phyloP scores from a whole-genome alignment of 2,797 vertebrate species.

The Urosaurus nigricauda region DNA sequence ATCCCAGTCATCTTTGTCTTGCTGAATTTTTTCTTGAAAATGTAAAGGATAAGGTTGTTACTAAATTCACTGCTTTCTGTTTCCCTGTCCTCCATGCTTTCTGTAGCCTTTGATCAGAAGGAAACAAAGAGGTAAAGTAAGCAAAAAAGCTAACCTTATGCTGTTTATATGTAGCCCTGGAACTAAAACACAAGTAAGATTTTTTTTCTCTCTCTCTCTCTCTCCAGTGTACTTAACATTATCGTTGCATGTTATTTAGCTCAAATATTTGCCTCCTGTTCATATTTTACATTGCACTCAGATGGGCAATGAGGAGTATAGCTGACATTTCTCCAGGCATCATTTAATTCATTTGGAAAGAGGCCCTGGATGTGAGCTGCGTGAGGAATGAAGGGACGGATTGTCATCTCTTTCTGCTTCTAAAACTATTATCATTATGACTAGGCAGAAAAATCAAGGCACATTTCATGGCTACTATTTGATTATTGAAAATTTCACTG shows the following conservation, averaged over 20 bases:
- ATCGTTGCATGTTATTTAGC: not conserved
- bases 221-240: not conserved
- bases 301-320: not conserved
- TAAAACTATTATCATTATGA: slow-evolving; percentile 36
- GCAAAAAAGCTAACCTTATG: not conserved
- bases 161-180: not conserved
- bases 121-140: not conserved
- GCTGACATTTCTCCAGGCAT: not conserved
- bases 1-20: too few relatives aligned
- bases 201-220: not conserved
- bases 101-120: not conserved
- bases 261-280: slow-evolving; percentile 16
- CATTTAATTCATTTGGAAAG: not conserved
- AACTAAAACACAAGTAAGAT: not conserved
- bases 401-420: not conserved
- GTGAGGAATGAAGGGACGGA: slow-evolving; percentile 24
- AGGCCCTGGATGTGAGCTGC: slow-evolving; percentile 5
- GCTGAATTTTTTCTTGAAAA: too few relatives aligned
- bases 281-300: not conserved
- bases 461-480: slow-evolving; percentile 25
- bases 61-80: too few relatives aligned
- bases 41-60: too few relatives aligned
- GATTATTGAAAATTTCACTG: slow-evolving; percentile 22
- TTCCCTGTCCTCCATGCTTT: not conserved
- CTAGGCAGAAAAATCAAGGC: slow-evolving; percentile 36